phyloP scores from a whole-genome alignment of 2,113 vertebrate genomes.

The Chionodraco myersi region DNA sequence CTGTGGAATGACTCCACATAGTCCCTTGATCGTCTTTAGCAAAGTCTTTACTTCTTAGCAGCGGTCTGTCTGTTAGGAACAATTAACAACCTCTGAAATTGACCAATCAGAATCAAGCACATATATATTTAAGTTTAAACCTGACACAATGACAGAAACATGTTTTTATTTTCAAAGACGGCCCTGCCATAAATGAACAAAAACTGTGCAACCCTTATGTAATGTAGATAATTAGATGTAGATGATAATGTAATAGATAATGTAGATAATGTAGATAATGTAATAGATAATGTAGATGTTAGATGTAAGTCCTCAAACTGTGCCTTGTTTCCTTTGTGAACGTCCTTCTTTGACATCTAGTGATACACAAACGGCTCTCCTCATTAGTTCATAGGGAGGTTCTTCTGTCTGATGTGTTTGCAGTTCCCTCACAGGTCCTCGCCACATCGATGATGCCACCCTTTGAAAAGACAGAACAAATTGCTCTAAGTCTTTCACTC shows the following conservation, averaged over 20 bases:
- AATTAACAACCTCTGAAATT: too few relatives aligned
- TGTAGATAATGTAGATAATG: too few relatives aligned
- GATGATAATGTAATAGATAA: too few relatives aligned
- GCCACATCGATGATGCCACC: conserved; percentile 27
- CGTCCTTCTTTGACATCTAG: conserved; percentile 37
- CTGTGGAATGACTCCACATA: too few relatives aligned
- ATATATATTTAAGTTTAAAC: not conserved
- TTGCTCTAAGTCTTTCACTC: conserved; percentile 49
- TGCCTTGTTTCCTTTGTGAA: conserved; percentile 24
- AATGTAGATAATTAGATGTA: too few relatives aligned
- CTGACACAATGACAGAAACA: not conserved
- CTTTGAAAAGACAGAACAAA: conserved; percentile 53
- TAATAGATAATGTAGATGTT: too few relatives aligned
- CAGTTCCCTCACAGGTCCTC: conserved; percentile 37
- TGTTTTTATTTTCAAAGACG: not conserved
- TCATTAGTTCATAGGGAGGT: conserved; percentile 48
- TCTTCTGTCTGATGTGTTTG: conserved; percentile 1
- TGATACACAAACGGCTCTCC: conserved; percentile 51
- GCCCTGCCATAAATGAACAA: not conserved
- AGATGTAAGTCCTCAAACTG: conserved; percentile 10
- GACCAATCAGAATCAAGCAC: too few relatives aligned
- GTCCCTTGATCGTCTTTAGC: too few relatives aligned
- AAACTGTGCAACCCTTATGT: not conserved
- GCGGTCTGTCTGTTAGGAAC: too few relatives aligned
- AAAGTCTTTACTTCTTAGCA: too few relatives aligned